Base-by-base conservation (phyloP, 2,797 vertebrate genomes). In the Poeciliopsis turneri region DNA sequence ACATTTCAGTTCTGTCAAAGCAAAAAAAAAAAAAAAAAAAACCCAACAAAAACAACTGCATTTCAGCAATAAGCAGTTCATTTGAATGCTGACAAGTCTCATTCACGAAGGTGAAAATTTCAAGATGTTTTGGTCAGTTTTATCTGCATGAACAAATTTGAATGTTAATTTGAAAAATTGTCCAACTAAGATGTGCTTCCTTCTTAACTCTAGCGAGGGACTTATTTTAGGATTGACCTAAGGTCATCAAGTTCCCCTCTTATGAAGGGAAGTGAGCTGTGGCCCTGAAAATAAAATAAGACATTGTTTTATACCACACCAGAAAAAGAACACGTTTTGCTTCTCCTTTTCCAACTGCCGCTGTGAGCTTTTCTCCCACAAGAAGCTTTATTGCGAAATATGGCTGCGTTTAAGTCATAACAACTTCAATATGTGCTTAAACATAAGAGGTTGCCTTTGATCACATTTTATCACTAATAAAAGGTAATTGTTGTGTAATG, bases 201-300 rank as follows among this genome's bases (percentile, higher is more conserved):
- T 86, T 13, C 5, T 91, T 39, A 86, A 71, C 46, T 75, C n/a
- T 20, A 10, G n/a, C 9, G 33, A 75, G 30, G 10, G 70, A 39
- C 84, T 82, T 84, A 77, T 84, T 85, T 84, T 36, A 79, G 33
- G 68, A 25, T 55, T 89, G 85, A 88, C 75, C 77, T 85, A 16
- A 71, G 76, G 72, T 72, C 41, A 75, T 64, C 18, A 78, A 76
- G 49, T 90, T 89, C 76, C 78, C 45, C 49, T 75, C 36, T 76
- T 66, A 33, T 43, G 86, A 86, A 79, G 74, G 90, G 90, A 92
- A 91, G 80, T 88, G 45, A 85, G 41, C n/a, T 15, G 30, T 16
- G 36, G 30, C n/a, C 45, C 51, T 81, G 5, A 83, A 80, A 84
- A 86, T 46, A 51, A 57, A 78, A 72, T 13, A 1, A 47, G n/a